Conservation (phyloP, 1,140 invertebrate genomes). For the Brachionus manjavacas region DNA sequence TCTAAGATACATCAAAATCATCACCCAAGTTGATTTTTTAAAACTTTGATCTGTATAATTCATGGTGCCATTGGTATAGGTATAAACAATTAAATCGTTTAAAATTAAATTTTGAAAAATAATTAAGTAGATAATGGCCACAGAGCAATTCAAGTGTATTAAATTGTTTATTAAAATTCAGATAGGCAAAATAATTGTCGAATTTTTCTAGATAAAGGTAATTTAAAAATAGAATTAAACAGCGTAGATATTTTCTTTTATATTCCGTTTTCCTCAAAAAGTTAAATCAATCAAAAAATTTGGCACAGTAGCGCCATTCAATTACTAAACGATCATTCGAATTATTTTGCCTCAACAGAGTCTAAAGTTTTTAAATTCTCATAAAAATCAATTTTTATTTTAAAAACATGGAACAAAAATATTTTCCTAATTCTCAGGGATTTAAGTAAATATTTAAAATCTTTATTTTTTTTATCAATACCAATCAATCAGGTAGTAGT, state of each 20-base stretch:
- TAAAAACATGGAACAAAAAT: not conserved
- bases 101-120: not conserved
- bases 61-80: not conserved
- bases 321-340: not conserved
- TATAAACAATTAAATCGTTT: not conserved
- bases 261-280: not conserved
- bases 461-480: not conserved
- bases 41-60: not conserved
- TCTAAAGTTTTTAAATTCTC: not conserved
- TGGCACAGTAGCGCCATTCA: not conserved
- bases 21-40: not conserved
- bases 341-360: not conserved
- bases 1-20: not conserved
- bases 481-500: slow-evolving; percentile 10
- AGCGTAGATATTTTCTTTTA: not conserved
- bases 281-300: not conserved
- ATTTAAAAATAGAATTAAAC: not conserved
- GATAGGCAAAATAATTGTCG: slow-evolving; percentile 9
- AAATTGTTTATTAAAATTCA: slow-evolving; percentile 21
- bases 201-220: not conserved
- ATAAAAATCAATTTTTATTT: slow-evolving; percentile 19
- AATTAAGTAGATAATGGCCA: not conserved
- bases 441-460: slow-evolving; percentile 17
- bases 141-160: not conserved
- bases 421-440: not conserved